Conservation (phyloP, 2,888 invertebrate genomes). For the Megalurothrips usitatus region DNA sequence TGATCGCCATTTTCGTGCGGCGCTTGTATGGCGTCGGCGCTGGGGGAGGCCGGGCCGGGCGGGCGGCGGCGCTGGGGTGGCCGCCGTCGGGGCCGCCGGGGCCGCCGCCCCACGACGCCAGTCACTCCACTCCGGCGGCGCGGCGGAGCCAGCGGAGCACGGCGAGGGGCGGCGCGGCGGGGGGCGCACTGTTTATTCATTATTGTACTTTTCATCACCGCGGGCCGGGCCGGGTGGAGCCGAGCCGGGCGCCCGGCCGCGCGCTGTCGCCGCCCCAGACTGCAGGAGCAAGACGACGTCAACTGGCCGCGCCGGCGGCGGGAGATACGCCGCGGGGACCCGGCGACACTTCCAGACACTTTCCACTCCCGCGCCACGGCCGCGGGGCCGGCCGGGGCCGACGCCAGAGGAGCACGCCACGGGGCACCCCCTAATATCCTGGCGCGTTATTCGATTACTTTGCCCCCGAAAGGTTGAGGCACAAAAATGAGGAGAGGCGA, state of each 20-base stretch:
- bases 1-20: background rate
- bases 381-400: background rate
- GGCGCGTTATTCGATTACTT: too few relatives aligned
- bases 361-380: background rate
- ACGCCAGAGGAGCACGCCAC: background rate
- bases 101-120: background rate
- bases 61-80: too few relatives aligned
- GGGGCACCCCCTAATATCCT: background rate
- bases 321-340: too few relatives aligned
- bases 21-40: too few relatives aligned
- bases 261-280: too few relatives aligned
- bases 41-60: too few relatives aligned
- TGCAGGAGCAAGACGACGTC: too few relatives aligned
- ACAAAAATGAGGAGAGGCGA: background rate
- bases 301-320: too few relatives aligned
- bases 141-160: background rate
- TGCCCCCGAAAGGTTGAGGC: background rate
- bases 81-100: too few relatives aligned
- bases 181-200: background rate
- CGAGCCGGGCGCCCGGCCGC: too few relatives aligned
- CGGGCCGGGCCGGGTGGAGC: background rate
- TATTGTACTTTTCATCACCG: conserved; percentile 12
- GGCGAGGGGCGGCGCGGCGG: too few relatives aligned
- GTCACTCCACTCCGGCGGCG: background rate
- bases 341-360: too few relatives aligned